Percentiles rank a stretch among this genome's conserved stretches.
Conservation (phyloP, 1,140 invertebrate genomes). For the Maniola jurtina region DNA sequence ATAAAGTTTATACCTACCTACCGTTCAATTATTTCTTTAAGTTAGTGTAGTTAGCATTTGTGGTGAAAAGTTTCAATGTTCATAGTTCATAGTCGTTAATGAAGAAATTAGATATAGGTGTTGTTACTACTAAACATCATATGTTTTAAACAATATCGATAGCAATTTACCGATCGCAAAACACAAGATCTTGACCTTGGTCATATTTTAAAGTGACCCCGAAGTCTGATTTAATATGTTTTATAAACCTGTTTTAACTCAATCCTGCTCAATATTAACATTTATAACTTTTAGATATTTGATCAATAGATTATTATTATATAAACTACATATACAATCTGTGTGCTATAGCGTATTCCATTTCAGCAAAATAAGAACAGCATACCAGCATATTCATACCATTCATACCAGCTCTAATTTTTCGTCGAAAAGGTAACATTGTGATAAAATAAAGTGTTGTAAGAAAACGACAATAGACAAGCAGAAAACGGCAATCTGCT, state of each 20-base stretch:
- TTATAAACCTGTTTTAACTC: slow-evolving; percentile 9
- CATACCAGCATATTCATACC: background rate
- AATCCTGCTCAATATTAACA: background rate
- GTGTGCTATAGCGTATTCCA: too few relatives aligned
- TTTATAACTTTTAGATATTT: background rate
- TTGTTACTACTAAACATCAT: background rate
- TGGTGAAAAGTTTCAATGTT: too few relatives aligned
- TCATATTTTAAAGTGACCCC: slow-evolving; percentile 7
- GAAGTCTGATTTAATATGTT: slow-evolving; percentile 9
- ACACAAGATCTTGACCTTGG: slow-evolving; percentile 6
- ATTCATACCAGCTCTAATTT: background rate
- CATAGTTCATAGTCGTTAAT: background rate
- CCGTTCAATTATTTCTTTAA: too few relatives aligned
- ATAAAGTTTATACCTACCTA: too few relatives aligned
- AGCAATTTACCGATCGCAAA: background rate
- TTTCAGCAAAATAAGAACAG: background rate
- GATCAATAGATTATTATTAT: background rate
- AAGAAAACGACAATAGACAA: slow-evolving; percentile 60
- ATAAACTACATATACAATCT: too few relatives aligned
- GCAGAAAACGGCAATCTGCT: slow-evolving; percentile 55
- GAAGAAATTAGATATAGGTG: background rate
- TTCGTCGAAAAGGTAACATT: background rate
- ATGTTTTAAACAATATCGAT: slow-evolving; percentile 5
- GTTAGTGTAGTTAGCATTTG: too few relatives aligned
- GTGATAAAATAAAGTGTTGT: background rate